These are phyloP conservation scores for Avahi laniger DNA, from an alignment of 2,797 vertebrate species.

Conservation along the genomic window DNA sequence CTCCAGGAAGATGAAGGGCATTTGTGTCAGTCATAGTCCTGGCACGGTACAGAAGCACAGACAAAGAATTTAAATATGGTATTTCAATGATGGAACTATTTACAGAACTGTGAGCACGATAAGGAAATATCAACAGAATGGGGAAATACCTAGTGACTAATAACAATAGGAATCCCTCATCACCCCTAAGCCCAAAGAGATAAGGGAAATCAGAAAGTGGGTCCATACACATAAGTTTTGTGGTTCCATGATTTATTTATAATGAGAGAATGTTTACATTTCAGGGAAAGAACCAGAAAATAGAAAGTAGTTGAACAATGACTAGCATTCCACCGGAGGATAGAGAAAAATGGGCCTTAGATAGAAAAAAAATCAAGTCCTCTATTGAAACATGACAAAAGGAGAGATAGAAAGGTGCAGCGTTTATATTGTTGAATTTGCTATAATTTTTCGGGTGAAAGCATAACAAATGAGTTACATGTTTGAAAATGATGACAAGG, in stretches of 20 bases:
- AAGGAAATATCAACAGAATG: background rate
- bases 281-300: background rate
- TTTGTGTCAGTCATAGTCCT: background rate
- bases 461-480: background rate
- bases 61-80: background rate
- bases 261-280: background rate
- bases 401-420: fast-evolving
- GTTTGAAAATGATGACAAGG: background rate
- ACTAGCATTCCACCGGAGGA: background rate
- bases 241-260: background rate
- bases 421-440: background rate
- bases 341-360: background rate
- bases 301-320: background rate
- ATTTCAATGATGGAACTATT: background rate
- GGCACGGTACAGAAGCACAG: background rate
- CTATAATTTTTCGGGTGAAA: background rate
- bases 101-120: background rate
- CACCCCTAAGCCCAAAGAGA: background rate
- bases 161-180: background rate
- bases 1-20: background rate
- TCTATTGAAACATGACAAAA: background rate
- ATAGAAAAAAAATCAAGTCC: background rate
- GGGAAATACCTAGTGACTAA: background rate
- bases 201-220: background rate
- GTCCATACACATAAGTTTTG: background rate